phyloP scores from a whole-genome alignment of 2,113 vertebrate species.

The Tricholaema leucomelas region DNA sequence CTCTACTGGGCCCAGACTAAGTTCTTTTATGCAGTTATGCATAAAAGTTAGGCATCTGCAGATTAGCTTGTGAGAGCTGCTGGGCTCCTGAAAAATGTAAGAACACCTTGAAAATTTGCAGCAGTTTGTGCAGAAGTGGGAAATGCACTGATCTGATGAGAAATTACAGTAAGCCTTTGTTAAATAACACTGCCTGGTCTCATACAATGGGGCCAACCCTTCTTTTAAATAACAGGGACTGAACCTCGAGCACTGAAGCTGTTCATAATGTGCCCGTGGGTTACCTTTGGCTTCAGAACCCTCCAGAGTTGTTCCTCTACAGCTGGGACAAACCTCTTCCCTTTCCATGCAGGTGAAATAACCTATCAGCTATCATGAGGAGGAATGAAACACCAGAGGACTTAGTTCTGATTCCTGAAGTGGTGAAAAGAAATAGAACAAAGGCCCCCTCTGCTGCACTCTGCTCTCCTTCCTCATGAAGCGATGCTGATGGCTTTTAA shows the following conservation, averaged over 20 bases:
- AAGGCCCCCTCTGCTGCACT: too few species aligned
- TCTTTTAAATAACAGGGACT: background rate
- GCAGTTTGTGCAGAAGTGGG: background rate
- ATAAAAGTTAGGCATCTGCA: background rate
- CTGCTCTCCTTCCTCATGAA: background rate
- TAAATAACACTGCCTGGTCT: background rate
- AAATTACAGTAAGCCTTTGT: background rate
- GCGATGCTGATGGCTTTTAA: background rate
- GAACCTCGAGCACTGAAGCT: background rate
- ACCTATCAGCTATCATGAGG: background rate
- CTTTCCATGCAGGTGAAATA: background rate
- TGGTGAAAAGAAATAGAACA: background rate
- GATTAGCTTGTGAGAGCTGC: background rate
- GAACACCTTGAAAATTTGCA: background rate
- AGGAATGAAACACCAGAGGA: background rate
- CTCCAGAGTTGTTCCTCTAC: background rate
- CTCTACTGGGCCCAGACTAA: background rate
- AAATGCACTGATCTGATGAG: background rate
- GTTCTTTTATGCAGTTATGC: background rate
- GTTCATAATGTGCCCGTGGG: background rate
- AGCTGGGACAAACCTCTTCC: background rate
- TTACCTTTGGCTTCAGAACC: background rate
- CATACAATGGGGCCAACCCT: background rate
- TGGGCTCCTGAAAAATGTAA: background rate
- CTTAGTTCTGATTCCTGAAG: background rate